phyloP scores from a whole-genome alignment of 2,888 invertebrate species.

The Agriopis leucophaearia region DNA sequence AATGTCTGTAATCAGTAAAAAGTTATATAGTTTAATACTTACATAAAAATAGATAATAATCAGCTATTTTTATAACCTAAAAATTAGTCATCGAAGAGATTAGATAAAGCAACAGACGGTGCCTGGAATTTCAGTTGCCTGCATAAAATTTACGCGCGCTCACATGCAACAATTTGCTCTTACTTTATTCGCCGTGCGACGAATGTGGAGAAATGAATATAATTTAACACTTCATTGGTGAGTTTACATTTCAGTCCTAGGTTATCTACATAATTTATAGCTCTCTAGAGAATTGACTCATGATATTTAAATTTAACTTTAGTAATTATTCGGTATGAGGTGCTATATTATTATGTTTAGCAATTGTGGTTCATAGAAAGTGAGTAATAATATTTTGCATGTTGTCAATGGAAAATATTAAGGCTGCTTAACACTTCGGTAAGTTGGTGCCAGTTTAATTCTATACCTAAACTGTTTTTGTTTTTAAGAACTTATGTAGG shows the following conservation, averaged over 20 bases:
- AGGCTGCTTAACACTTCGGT: background rate
- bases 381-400: background rate
- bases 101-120: constrained; percentile 69
- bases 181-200: constrained; percentile 30
- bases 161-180: constrained; percentile 41
- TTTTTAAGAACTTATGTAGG: background rate
- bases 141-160: constrained; percentile 35
- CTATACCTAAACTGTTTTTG: background rate
- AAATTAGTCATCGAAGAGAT: constrained; percentile 62
- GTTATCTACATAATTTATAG: background rate
- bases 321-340: background rate
- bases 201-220: constrained; percentile 35
- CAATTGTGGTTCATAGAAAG: constrained; percentile 16
- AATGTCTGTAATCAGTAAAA: constrained; percentile 43
- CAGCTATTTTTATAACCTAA: constrained; percentile 79
- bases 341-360: background rate
- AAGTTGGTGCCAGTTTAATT: background rate
- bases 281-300: constrained; percentile 11
- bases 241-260: constrained; percentile 18
- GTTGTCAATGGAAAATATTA: too few species aligned
- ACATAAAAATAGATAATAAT: constrained; percentile 46
- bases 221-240: constrained; percentile 39
- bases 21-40: constrained; percentile 41
- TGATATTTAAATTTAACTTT: constrained; percentile 6
- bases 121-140: constrained; percentile 58